Conservation (phyloP, 2,113 vertebrate species). For the Diphyllodes magnificus region DNA sequence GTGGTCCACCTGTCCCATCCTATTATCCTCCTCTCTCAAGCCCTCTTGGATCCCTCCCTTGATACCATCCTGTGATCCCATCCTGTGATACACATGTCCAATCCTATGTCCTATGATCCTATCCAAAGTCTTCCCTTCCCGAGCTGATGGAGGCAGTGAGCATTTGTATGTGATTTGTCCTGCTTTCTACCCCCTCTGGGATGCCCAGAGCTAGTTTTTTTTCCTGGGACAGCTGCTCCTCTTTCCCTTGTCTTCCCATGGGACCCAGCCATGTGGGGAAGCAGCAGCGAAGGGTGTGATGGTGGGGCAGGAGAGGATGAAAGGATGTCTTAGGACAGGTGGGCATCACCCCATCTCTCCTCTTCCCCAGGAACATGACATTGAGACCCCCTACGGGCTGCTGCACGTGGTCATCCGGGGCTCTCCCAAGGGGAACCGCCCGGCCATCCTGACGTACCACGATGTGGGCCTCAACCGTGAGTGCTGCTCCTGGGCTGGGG, state of each 20-base stretch:
- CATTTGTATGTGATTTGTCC: background rate
- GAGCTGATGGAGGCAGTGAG: background rate
- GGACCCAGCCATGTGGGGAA: background rate
- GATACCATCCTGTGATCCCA: background rate
- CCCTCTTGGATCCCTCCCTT: background rate
- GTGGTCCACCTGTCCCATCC: background rate
- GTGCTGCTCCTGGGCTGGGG: constrained; percentile 44
- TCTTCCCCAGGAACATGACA: constrained; percentile 87
- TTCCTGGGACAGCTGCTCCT: background rate
- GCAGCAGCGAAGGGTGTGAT: background rate
- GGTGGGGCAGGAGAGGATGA: background rate
- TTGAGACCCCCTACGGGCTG: constrained; percentile 93
- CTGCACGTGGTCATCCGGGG: constrained; percentile 95
- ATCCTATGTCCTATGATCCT: background rate
- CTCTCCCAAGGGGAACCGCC: constrained; percentile 91
- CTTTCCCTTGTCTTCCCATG: background rate
- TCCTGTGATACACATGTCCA: background rate
- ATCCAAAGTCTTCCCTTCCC: background rate
- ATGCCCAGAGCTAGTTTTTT: background rate
- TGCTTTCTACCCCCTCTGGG: background rate
- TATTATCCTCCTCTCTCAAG: background rate
- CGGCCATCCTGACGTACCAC: constrained; percentile 94
- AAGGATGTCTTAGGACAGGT: background rate
- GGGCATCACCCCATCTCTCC: background rate
- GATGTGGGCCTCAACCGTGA: constrained; percentile 97